Base-by-base conservation (phyloP, 2,888 invertebrate genomes). In the Caenorhabditis parvicauda region DNA sequence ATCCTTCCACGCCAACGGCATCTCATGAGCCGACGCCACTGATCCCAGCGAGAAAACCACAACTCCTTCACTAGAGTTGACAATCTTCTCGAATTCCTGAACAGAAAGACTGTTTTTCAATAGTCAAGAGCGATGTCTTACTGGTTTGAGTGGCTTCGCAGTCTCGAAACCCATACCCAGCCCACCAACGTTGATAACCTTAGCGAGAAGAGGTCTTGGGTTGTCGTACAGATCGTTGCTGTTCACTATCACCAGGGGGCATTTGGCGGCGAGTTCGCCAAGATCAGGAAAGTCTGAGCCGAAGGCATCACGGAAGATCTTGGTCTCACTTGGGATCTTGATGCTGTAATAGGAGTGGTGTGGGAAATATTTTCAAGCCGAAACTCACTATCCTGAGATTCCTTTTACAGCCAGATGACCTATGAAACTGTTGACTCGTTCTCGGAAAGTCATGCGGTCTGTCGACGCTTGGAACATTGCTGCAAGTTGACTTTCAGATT, bases 11-110 rank as follows among this genome's bases (percentile, higher is more conserved):
- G 24, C 43, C 4, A 44, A 12, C 12, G 71, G 69, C 65, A 69
- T 65, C 39, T 59, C 43, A 21, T 66, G 64, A 7, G 60, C 60
- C n/a, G 64, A 47, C 14, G 65, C 65, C 3, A 67, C 70, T 1
- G 73, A 72, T 22, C 75, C 75, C 46, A 75, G 70, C 9, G 75
- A 71, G 47, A 75, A 64, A 2, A 75, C 55, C 7, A 75, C 59
- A 14, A 66, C 29, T 39, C 72, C 72, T 41, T 72, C 61, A 14
- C 63, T 60, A 12, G 60, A 56, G 19, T 57, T 56, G 2, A 60
- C 58, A n/a, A 75, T 58, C 12, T 62, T 56, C 42, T 64, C 44
- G 62, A 65, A 75, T 7, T 68, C 52, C 66, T 66, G 29, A 28
- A 60, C n/a, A n/a, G n/a, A n/a, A n/a, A n/a, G n/a, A n/a, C n/a